Conservation (phyloP, 2,888 invertebrate species). For the Nomada ferruginata region DNA sequence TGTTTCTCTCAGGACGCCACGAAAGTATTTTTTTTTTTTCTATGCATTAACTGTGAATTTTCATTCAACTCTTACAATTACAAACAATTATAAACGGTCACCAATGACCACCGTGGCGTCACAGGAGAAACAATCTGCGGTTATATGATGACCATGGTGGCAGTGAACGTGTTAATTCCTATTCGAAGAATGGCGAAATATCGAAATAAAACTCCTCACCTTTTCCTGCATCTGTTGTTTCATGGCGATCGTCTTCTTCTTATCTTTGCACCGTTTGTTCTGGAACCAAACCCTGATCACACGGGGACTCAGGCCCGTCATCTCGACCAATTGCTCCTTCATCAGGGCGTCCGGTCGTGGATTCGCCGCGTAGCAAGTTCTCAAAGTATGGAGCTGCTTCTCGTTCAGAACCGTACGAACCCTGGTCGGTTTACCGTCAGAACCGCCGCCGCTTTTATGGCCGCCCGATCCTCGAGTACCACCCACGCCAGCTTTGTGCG, state of each 20-base stretch:
- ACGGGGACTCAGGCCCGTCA: slow-evolving; percentile 98
- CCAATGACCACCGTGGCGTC: too few species aligned
- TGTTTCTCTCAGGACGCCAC: too few species aligned
- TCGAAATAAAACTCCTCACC: slow-evolving; percentile 86
- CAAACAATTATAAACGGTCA: too few species aligned
- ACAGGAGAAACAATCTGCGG: too few species aligned
- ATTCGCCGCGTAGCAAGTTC: slow-evolving; percentile 99
- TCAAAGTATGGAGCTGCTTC: slow-evolving; percentile 98
- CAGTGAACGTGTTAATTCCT: too few species aligned
- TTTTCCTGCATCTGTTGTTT: slow-evolving; percentile 99
- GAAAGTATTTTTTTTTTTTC: too few species aligned
- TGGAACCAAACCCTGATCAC: slow-evolving; percentile 99
- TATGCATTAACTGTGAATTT: too few species aligned
- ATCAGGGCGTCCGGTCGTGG: slow-evolving; percentile 99
- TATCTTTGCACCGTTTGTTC: slow-evolving; percentile 98
- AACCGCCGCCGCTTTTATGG: slow-evolving; percentile 86
- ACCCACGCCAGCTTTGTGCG: slow-evolving; percentile 90
- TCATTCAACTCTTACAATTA: too few species aligned
- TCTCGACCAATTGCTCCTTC: slow-evolving; percentile 99
- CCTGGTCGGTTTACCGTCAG: slow-evolving; percentile 98
- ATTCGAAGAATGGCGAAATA: not conserved
- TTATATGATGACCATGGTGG: too few species aligned
- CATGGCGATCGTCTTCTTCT: slow-evolving; percentile 98
- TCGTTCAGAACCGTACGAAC: slow-evolving; percentile 99
- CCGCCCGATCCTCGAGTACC: slow-evolving; percentile 86